phyloP scores from a whole-genome alignment of 2,888 invertebrate genomes.

The Hyposoter didymator region DNA sequence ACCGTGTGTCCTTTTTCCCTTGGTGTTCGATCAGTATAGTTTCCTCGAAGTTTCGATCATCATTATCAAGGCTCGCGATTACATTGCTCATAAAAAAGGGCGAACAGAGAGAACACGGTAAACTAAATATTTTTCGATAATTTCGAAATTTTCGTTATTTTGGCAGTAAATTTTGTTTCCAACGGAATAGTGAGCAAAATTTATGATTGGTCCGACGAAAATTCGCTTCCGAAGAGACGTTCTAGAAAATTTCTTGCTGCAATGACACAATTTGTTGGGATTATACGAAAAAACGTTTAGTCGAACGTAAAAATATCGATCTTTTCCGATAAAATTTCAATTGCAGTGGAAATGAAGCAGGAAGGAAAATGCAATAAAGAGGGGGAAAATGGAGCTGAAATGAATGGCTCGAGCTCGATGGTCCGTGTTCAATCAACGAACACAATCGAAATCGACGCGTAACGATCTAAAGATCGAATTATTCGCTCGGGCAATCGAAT shows the following conservation, averaged over 20 bases:
- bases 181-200: too few relatives aligned
- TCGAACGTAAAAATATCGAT: too few relatives aligned
- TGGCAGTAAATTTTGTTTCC: too few relatives aligned
- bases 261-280: too few relatives aligned
- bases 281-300: too few relatives aligned
- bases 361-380: neutral
- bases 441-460: constrained; percentile 42
- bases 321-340: too few relatives aligned
- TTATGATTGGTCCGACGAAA: too few relatives aligned
- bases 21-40: neutral
- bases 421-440: constrained; percentile 50
- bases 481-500: constrained; percentile 63
- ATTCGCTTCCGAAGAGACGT: too few relatives aligned
- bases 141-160: too few relatives aligned
- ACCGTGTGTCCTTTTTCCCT: neutral
- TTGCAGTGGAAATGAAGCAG: constrained; percentile 15
- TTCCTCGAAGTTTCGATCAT: constrained; percentile 4
- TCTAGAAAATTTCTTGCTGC: too few relatives aligned
- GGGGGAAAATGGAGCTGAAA: constrained; percentile 52
- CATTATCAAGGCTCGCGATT: constrained; percentile 11
- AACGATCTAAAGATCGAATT: constrained; percentile 13
- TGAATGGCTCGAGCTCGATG: constrained; percentile 51
- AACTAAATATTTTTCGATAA: too few relatives aligned
- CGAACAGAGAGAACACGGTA: neutral
- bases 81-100: neutral